These are phyloP conservation scores for Sebastes oblongus DNA, from an alignment of 2,797 vertebrate genomes.

Conservation along the genomic window DNA sequence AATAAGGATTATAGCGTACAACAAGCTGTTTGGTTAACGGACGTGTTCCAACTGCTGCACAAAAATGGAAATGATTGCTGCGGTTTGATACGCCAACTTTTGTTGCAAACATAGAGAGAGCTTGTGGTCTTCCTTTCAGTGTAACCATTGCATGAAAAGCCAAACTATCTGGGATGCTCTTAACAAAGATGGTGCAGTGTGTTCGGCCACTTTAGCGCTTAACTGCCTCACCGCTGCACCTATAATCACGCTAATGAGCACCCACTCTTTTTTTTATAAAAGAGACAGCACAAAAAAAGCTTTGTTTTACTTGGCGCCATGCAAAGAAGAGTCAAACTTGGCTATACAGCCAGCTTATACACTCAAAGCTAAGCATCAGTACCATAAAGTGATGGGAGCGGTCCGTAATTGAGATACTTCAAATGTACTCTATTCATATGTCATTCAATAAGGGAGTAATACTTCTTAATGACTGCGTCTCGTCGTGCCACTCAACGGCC, in stretches of 20 bases:
- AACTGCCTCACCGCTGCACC: background rate
- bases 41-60: conserved; percentile 39
- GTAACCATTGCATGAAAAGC: background rate
- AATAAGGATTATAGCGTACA: conserved; percentile 47
- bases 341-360: background rate
- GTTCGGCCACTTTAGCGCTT: background rate
- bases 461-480: conserved; percentile 24
- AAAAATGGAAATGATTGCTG: background rate
- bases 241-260: conserved; percentile 21
- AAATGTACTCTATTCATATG: conserved; percentile 29
- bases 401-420: conserved; percentile 38
- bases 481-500: background rate
- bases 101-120: background rate
- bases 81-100: background rate
- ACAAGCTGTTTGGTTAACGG: conserved; percentile 32
- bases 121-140: conserved; percentile 20
- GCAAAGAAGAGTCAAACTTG: background rate
- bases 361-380: background rate
- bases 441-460: conserved; percentile 30
- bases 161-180: background rate
- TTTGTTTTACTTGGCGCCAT: background rate
- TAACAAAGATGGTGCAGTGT: conserved; percentile 1
- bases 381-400: background rate
- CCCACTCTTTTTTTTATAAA: conserved; percentile 5
- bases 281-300: background rate